Percentiles rank a stretch among this genome's conserved stretches.
phyloP scores from a whole-genome alignment of 2,888 invertebrate genomes.

The Sussaba pulchella region DNA sequence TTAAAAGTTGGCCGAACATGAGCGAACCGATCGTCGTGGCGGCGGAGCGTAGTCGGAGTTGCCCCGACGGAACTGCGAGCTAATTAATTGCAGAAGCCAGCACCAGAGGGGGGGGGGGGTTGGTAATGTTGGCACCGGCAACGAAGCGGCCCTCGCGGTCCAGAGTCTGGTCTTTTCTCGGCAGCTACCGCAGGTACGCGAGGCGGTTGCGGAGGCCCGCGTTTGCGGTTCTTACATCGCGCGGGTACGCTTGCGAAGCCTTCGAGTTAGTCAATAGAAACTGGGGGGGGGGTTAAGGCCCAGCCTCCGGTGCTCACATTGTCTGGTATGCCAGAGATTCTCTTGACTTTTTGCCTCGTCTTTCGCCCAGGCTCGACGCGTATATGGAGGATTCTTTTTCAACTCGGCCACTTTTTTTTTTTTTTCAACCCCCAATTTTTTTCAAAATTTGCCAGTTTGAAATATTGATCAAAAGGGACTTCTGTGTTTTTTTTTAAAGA shows the following conservation, averaged over 20 bases:
- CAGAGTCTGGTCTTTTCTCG: neutral
- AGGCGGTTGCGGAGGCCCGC: too few relatives aligned
- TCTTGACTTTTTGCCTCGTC: constrained; percentile 78
- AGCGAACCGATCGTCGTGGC: constrained; percentile 75
- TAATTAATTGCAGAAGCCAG: constrained; percentile 80
- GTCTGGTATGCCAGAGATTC: constrained; percentile 64
- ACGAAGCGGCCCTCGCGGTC: constrained; percentile 45
- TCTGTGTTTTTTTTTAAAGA: too few relatives aligned
- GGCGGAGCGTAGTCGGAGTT: constrained; percentile 45
- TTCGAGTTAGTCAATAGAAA: constrained; percentile 78
- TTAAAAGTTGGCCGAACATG: constrained; percentile 80
- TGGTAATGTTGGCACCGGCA: constrained; percentile 60
- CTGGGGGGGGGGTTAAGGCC: constrained; percentile 44
- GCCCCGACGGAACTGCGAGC: constrained; percentile 71
- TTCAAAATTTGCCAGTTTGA: too few relatives aligned
- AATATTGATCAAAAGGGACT: too few relatives aligned
- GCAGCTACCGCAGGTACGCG: neutral
- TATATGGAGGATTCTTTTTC: too few relatives aligned
- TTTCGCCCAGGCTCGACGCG: constrained; percentile 32
- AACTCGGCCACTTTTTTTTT: too few relatives aligned
- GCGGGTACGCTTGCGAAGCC: constrained; percentile 51
- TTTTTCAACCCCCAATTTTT: too few relatives aligned
- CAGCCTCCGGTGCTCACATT: constrained; percentile 50
- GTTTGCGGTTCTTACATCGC: neutral
- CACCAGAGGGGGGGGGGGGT: too few relatives aligned